phyloP scores from a whole-genome alignment of 2,888 invertebrate species.

The Drosophila buzzatii region DNA sequence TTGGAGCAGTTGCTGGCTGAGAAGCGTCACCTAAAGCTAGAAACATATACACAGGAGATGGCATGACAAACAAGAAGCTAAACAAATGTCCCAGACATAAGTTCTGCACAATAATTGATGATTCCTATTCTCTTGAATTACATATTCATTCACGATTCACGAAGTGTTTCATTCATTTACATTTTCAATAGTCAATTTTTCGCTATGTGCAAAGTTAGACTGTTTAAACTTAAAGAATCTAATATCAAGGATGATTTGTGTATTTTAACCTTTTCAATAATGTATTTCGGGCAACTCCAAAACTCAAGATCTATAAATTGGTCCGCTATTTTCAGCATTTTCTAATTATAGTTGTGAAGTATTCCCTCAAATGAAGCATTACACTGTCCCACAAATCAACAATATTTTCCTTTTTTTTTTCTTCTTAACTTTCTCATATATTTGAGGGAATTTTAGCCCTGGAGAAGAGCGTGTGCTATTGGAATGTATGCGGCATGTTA shows the following conservation, averaged over 20 bases:
- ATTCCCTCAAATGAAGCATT: neutral
- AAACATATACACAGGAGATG: slow-evolving; percentile 22
- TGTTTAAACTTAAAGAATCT: neutral
- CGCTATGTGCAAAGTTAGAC: neutral
- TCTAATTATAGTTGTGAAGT: neutral
- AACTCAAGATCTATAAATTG: neutral
- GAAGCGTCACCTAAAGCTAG: slow-evolving; percentile 60
- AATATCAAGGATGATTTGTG: neutral
- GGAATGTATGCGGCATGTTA: neutral
- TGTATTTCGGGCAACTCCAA: neutral
- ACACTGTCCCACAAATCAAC: neutral
- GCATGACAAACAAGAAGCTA: neutral
- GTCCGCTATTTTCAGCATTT: neutral
- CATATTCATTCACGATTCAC: slow-evolving; percentile 43
- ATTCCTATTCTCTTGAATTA: slow-evolving; percentile 14
- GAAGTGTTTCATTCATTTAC: slow-evolving; percentile 36
- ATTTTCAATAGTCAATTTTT: neutral
- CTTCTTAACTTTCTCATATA: neutral
- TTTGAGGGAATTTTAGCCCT: neutral
- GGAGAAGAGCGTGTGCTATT: neutral
- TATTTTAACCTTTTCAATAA: neutral
- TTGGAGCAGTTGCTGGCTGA: slow-evolving; percentile 72
- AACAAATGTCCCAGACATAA: slow-evolving; percentile 3
- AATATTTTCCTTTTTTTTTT: neutral
- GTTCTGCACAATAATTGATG: neutral